Evolutionary conservation across 2,113 vertebrate genomes (phyloP), one percentile per base, ranked within the genome.

Genomic region (Erinaceus europaeus): DNA sequence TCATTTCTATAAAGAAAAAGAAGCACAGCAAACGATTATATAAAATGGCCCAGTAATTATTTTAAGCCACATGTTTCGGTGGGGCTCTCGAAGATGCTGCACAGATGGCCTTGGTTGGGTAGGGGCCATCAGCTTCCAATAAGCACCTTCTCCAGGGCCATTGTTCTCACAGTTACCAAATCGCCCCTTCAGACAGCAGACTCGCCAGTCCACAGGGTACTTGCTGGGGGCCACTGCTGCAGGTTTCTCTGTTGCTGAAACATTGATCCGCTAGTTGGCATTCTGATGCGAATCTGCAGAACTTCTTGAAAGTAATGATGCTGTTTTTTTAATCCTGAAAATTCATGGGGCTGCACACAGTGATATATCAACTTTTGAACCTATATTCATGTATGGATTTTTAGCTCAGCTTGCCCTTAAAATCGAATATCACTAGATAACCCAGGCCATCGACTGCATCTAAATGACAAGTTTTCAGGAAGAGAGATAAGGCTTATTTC

Each of bases 331-430:
- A 93, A 94, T 94, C 87, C 91, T 92, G 91, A 92, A 91, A 93
- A 92, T 94, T 74, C 92, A 94, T 93, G 89, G 86, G 53, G n/a
- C 86, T 75, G 84, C 89, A 92, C 11, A 12, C 92, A 94, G 87
- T 93, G 89, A 94, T 74, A 87, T 89, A 90, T 93, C 92, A 94
- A 93, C 84, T 94, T 94, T 84, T 93, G 91, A 92, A 94, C 92
- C 81, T 92, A 90, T 88, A 94, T 93, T 94, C 87, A 81, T 82
- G 67, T 92, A 94, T 95, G 61, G 94, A 94, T 95, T 94, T 94
- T 94, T 93, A 94, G 79, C 89, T 87, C 94, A 92, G 78, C 89
- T 93, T 94, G 91, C 81, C 77, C 91, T 93, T 93, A 95, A 89
- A 93, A 89, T 82, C 93, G 95, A 93, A 79, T 91, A 92, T 90